Conservation (phyloP, 2,113 vertebrate genomes). For the Cervus canadensis region DNA sequence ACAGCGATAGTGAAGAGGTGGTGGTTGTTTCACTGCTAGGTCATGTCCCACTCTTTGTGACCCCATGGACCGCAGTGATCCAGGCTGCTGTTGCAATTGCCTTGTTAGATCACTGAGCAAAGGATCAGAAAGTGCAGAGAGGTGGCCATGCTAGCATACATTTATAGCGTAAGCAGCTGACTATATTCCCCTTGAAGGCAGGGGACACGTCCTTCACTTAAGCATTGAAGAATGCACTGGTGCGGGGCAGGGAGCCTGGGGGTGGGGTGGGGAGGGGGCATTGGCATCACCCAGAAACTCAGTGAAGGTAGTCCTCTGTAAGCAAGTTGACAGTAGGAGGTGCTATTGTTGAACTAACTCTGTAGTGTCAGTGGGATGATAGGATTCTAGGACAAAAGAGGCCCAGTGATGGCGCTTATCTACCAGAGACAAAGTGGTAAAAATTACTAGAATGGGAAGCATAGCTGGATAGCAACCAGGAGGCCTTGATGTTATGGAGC, state of each 20-base stretch:
- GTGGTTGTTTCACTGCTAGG: neutral
- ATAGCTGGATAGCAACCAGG: neutral
- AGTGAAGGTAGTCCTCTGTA: neutral
- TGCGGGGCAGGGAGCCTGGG: neutral
- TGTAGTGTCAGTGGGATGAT: neutral
- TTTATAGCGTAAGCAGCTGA: neutral
- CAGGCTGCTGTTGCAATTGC: neutral
- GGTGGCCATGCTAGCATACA: neutral
- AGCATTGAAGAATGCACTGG: neutral
- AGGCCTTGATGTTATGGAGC: neutral
- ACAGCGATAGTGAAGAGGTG: neutral
- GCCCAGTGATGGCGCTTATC: neutral
- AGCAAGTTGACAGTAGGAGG: neutral
- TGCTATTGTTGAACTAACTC: neutral
- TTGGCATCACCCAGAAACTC: neutral
- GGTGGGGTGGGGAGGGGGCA: neutral
- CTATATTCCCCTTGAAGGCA: neutral
- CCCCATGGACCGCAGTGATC: fast-evolving
- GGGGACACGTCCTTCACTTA: neutral
- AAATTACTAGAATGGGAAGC: neutral
- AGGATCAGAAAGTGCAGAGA: neutral
- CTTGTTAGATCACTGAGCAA: neutral
- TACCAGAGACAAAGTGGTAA: neutral
- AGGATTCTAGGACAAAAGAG: neutral
- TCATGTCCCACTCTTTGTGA: neutral